Conservation (phyloP, 1,140 invertebrate species). For the Paramacrobiotus metropolitanus region DNA sequence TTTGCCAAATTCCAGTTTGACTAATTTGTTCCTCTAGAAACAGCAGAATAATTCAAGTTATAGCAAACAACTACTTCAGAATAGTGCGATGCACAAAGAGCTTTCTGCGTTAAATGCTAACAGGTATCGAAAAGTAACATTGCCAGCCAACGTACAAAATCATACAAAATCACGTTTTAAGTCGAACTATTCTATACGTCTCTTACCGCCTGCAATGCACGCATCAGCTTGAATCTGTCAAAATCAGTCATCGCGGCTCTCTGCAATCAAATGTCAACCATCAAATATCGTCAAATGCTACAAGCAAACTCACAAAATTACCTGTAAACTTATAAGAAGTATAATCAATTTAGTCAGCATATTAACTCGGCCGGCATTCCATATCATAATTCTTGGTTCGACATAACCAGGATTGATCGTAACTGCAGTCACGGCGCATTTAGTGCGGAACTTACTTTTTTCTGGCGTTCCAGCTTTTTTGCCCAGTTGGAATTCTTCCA, state of each 20-base stretch:
- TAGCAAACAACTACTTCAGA: not conserved
- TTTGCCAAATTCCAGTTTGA: constrained; percentile 49
- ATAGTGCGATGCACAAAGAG: constrained; percentile 10
- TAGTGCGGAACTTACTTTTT: constrained; percentile 40
- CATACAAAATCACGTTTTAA: too few relatives aligned
- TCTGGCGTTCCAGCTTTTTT: constrained; percentile 42
- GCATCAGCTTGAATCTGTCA: constrained; percentile 78
- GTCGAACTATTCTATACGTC: too few relatives aligned
- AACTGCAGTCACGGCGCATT: too few relatives aligned
- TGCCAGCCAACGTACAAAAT: too few relatives aligned
- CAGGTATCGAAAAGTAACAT: too few relatives aligned
- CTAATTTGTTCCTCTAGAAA: constrained; percentile 51
- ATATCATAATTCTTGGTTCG: too few relatives aligned
- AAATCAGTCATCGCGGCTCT: constrained; percentile 64
- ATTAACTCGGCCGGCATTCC: too few relatives aligned
- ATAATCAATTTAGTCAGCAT: too few relatives aligned
- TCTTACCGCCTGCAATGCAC: constrained; percentile 49
- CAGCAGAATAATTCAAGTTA: not conserved
- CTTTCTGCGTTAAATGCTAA: too few relatives aligned
- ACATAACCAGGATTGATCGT: too few relatives aligned
- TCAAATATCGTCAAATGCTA: not conserved
- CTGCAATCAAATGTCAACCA: constrained; percentile 30
- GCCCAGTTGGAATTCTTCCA: constrained; percentile 27
- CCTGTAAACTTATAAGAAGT: too few relatives aligned
- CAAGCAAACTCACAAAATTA: too few relatives aligned